A percentile compares a stretch with the other conserved stretches of the same genome.
phyloP scores from a whole-genome alignment of 2,888 invertebrate genomes.

The Boloria euphrosyne region DNA sequence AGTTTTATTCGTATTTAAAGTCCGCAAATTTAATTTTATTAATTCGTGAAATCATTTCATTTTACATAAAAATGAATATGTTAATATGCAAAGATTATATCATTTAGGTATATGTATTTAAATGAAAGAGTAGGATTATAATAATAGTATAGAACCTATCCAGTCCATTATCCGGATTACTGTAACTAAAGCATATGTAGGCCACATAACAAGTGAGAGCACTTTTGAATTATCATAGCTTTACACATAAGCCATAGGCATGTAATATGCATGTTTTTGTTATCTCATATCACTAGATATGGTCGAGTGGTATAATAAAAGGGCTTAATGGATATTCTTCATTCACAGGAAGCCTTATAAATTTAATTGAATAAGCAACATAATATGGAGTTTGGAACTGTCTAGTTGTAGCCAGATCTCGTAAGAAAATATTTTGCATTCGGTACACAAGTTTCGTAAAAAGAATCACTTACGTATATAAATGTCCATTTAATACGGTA shows the following conservation, averaged over 20 bases:
- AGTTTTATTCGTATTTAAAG: no score
- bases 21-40: no score
- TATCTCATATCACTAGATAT: constrained; percentile 5
- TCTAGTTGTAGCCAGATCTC: constrained; percentile 9
- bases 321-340: constrained; percentile 7
- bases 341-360: constrained; percentile 6
- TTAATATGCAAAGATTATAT: no score
- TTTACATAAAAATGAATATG: no score
- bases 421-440: constrained; percentile 12
- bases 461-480: neutral
- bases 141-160: no score
- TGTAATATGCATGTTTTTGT: neutral
- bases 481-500: no score
- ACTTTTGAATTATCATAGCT: constrained; percentile 19
- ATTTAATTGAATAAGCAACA: constrained; percentile 16
- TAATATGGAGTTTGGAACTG: neutral
- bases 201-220: constrained; percentile 14
- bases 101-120: no score
- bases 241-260: neutral
- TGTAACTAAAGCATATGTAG: no score
- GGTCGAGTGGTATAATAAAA: constrained; percentile 15
- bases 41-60: no score
- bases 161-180: no score
- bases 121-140: no score
- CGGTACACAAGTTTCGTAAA: neutral